These are phyloP conservation scores for Diarsia mendica DNA, from an alignment of 2,888 invertebrate genomes.

Conservation along the genomic window DNA sequence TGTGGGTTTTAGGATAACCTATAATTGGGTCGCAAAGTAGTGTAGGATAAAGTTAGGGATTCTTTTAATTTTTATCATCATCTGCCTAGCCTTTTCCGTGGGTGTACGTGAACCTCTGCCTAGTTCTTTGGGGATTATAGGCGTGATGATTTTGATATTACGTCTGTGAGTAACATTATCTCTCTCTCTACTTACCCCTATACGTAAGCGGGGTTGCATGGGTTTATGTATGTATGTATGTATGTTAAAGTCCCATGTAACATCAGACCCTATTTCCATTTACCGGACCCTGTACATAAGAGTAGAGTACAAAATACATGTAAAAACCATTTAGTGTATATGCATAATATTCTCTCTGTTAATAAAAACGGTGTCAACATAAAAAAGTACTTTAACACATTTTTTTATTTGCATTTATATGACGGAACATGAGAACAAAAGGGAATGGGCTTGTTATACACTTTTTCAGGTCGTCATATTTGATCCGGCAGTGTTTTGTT, in stretches of 20 bases:
- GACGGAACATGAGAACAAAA: background rate
- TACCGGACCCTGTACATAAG: background rate
- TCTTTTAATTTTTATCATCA: background rate
- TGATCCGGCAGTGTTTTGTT: background rate
- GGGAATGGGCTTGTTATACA: background rate
- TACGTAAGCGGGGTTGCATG: too few species aligned
- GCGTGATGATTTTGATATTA: too few species aligned
- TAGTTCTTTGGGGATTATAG: too few species aligned
- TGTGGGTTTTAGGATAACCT: background rate
- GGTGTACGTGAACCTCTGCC: too few species aligned
- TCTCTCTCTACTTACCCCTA: too few species aligned
- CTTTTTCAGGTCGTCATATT: background rate
- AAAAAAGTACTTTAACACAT: constrained; percentile 26
- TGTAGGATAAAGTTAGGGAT: background rate
- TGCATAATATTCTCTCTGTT: background rate
- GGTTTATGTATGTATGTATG: background rate
- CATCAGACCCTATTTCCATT: background rate
- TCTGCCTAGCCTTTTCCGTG: too few species aligned
- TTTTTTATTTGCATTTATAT: constrained; percentile 25
- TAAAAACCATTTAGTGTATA: constrained; percentile 22
- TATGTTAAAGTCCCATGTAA: background rate
- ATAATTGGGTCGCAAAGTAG: constrained; percentile 3
- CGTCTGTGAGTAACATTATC: too few species aligned
- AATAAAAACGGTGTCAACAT: constrained; percentile 28
- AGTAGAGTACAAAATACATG: constrained; percentile 1